These are phyloP conservation scores for Apodemia mormo DNA, from an alignment of 2,888 invertebrate species.

Conservation along the genomic window DNA sequence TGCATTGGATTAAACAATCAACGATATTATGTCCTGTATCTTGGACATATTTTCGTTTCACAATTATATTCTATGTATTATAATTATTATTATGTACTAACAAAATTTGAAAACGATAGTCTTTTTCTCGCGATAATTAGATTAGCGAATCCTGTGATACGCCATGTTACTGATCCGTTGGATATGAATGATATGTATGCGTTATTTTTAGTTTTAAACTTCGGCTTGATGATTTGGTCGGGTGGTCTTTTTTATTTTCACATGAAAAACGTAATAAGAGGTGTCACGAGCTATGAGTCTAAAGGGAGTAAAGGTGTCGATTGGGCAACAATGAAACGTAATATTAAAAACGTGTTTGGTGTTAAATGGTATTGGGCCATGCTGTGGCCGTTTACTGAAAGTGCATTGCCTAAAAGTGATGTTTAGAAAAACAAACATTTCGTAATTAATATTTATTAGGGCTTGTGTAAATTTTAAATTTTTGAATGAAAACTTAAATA, in stretches of 20 bases:
- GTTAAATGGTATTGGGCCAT: conserved; percentile 54
- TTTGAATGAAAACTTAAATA: no score
- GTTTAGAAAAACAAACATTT: background rate
- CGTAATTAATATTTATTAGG: background rate
- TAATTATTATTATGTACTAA: conserved; percentile 84
- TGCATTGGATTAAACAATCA: conserved; percentile 92
- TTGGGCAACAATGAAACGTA: conserved; percentile 84
- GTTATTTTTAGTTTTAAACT: conserved; percentile 48
- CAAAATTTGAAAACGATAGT: conserved; percentile 45
- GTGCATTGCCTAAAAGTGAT: conserved; percentile 44
- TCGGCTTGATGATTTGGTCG: conserved; percentile 49
- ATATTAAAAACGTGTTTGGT: conserved; percentile 83
- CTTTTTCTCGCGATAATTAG: conserved; percentile 43
- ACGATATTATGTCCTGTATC: conserved; percentile 89
- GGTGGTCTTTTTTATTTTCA: conserved; percentile 51
- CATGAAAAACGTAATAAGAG: conserved; percentile 72
- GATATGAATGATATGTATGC: conserved; percentile 49
- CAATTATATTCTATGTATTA: conserved; percentile 85
- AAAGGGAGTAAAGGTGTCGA: conserved; percentile 74
- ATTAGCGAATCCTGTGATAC: conserved; percentile 51
- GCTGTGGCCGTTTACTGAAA: conserved; percentile 53
- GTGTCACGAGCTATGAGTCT: conserved; percentile 70
- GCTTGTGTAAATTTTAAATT: no score
- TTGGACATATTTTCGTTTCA: conserved; percentile 85
- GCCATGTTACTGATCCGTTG: conserved; percentile 44